phyloP scores from a whole-genome alignment of 2,797 vertebrate genomes.

The Gadopsis marmoratus region DNA sequence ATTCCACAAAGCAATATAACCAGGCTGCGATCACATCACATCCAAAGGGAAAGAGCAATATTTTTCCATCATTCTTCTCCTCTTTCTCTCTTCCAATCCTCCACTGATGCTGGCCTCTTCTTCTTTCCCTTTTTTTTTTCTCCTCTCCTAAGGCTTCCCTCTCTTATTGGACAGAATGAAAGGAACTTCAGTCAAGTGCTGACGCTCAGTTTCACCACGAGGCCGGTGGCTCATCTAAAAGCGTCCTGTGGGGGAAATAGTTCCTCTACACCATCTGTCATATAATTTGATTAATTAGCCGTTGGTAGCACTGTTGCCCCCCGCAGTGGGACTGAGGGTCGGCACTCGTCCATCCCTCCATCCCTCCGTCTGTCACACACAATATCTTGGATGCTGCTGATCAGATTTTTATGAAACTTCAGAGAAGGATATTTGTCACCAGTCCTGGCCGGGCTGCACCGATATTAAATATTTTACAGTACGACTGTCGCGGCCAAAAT shows the following conservation, averaged over 20 bases:
- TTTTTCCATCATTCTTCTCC: constrained; percentile 77
- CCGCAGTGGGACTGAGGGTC: constrained; percentile 68
- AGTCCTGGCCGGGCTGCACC: constrained; percentile 18
- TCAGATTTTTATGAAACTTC: constrained; percentile 75
- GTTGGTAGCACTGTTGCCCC: constrained; percentile 72
- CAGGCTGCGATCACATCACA: constrained; percentile 78
- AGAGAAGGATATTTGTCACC: constrained; percentile 58
- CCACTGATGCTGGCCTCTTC: constrained; percentile 48
- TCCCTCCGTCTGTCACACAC: constrained; percentile 75
- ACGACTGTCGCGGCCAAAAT: constrained; percentile 10
- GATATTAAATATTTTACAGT: constrained; percentile 43
- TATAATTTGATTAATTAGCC: constrained; percentile 80
- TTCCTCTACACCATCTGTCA: constrained; percentile 77
- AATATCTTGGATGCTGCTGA: constrained; percentile 68
- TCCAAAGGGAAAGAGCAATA: constrained; percentile 81
- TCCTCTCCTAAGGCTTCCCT: constrained; percentile 42
- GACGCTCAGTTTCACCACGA: constrained; percentile 56
- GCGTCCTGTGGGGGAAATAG: constrained; percentile 71
- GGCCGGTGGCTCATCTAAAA: constrained; percentile 63
- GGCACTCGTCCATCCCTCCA: constrained; percentile 73
- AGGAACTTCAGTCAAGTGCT: constrained; percentile 67
- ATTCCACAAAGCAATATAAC: constrained; percentile 84
- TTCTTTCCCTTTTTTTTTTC: constrained; percentile 13
- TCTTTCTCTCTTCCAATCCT: constrained; percentile 64
- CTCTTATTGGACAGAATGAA: constrained; percentile 66